Base-by-base conservation (phyloP, 2,113 vertebrate species). In the Calyptommatus sinebrachiatus region DNA sequence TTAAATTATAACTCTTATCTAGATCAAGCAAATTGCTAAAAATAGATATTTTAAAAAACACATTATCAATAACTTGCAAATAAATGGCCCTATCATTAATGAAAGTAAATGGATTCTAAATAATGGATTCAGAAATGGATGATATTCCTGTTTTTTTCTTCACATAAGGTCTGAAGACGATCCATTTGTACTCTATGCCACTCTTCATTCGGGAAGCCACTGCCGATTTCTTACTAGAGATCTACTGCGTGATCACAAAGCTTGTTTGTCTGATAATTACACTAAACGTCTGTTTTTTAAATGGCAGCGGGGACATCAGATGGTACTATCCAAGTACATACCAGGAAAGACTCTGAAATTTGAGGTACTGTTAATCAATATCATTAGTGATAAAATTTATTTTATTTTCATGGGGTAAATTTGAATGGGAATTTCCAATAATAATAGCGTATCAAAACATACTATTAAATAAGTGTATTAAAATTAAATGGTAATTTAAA, bases 201-300 rank as follows among this genome's bases (percentile, higher is more conserved):
- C 97, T 1, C 91, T 99, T 85, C 93, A 94, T 77, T 99, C 98
- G 2, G 98, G 98, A 26, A 95, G 94, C 87, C 96, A 97, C 41
- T 99, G 97, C 90, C 94, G 81, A 66, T 98, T 99, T 84, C 94
- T 99, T 83, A 98, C 96, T 8, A 94, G 94, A 70, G 98, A 99
- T 90, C 94, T 99, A 87, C 94, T 99, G 93, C 95, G 98, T 88
- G 97, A 99, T 90, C 98, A 99, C 94, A 99, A 98, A 89, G 98
- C 98, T 76, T 97, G 96, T 88, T 91, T 99, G 31, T 72, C 94
- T 0, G 94, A 97, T 50, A 88, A 50, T 1, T 70, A 82, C 82
- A 94, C 92, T 0, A 94, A 93, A 28, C 95, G 87, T 2, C 94
- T 99, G 20, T 99, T 99, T 91, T 98, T 98, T 77, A 99, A 99